Conservation (phyloP, 2,797 vertebrate genomes). For the Hypotaenidia okinawae region DNA sequence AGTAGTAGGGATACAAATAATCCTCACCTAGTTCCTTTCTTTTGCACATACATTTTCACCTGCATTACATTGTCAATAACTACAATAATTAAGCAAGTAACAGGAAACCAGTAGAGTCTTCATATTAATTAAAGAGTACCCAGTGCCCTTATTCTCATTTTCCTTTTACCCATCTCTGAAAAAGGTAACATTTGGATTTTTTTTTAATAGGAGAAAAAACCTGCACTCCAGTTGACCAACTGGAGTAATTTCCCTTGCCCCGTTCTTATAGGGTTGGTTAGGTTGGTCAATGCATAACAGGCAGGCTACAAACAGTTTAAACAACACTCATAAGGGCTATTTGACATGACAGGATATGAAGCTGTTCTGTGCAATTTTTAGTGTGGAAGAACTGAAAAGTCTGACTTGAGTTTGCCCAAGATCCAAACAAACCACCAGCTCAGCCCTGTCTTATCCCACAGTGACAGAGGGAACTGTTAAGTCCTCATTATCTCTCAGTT, state of each 20-base stretch:
- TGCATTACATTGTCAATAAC: neutral
- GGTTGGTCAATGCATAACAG: neutral
- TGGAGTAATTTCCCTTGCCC: no score
- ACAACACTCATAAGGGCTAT: neutral
- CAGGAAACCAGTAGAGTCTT: neutral
- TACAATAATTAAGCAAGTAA: neutral
- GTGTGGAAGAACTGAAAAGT: neutral
- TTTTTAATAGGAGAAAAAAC: neutral
- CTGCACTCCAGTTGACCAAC: neutral
- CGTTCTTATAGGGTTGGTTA: neutral
- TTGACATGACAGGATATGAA: neutral
- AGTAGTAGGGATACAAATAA: neutral
- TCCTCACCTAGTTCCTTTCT: neutral
- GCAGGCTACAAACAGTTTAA: neutral
- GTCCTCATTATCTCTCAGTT: neutral
- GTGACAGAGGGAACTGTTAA: neutral
- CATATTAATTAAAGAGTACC: neutral
- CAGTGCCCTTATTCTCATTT: neutral
- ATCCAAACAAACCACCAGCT: neutral
- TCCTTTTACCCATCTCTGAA: neutral
- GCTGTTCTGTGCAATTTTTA: neutral
- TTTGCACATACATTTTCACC: neutral
- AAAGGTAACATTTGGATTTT: neutral
- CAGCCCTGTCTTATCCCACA: neutral
- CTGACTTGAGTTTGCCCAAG: neutral